Base-by-base conservation (phyloP, 2,888 invertebrate species). In the Acrobasis suavella region DNA sequence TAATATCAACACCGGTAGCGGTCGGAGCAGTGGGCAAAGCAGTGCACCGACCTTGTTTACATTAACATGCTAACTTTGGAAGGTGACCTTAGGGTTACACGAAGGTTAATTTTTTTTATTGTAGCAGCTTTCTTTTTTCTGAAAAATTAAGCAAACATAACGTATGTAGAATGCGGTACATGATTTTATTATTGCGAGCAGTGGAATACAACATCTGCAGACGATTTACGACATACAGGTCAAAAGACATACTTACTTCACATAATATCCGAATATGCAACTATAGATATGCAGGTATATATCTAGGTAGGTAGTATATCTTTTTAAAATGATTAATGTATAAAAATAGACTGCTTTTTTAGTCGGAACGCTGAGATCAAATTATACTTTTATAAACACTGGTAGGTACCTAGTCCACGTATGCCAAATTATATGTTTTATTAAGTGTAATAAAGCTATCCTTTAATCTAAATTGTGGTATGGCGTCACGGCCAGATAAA, bases 41-140 rank as follows among this genome's bases (percentile, higher is more conserved):
- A 55, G 32, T 54, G 46, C 54, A 54, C 46, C 54, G 52, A 52
- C 60, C 60, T 60, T 60, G 60, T 52, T 52, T 52, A 22, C 32
- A 42, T 50, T 50, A 50, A 50, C 50, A 39, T 17, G 50, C 54
- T 46, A 60, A 60, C 32, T 46, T 32, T 15, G n/a, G 42, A 60
- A 61, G n/a, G 54, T 54, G 15, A 55, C 52, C 60, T 60, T 60
- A 22, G 12, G 52, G 39, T 51, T 22, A 50, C 14, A 39, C 32
- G n/a, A 49, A 54, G 54, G 54, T 54, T 54, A 54, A 14, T n/a
- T n/a, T n/a, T n/a, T n/a, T 12, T 12, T 14, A 46, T 46, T 14
- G 1, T n/a, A 14, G n/a, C 2, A 46, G 14, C 46, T 46, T 46
- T 42, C 12, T 32, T 42, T 42, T 42, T 42, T 12, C 42, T 14